phyloP scores from a whole-genome alignment of 2,888 invertebrate genomes.

The Philhelius pedissequus region DNA sequence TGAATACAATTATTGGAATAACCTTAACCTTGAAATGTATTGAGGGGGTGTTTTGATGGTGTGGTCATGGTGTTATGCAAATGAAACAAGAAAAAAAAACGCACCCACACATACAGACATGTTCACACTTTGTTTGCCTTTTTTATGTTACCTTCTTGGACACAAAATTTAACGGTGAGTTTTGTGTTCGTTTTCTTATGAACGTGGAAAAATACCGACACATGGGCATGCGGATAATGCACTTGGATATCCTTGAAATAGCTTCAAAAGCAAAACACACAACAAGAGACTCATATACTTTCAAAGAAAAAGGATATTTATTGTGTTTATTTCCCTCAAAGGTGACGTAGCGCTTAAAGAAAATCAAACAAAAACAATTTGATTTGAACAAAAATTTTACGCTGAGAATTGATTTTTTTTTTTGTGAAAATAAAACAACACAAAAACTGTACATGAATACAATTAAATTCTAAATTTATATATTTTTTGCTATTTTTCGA shows the following conservation, averaged over 20 bases:
- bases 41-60: neutral
- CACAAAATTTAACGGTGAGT: neutral
- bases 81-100: neutral
- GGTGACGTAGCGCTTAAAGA: no score
- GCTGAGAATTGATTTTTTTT: conserved; percentile 18
- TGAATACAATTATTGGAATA: conserved; percentile 52
- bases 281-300: neutral
- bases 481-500: conserved; percentile 5
- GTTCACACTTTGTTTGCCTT: neutral
- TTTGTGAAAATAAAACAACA: conserved; percentile 40
- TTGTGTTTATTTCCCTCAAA: neutral
- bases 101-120: neutral
- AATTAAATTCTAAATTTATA: conserved; percentile 44
- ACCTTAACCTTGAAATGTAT: conserved; percentile 61
- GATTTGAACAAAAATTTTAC: no score
- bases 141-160: neutral
- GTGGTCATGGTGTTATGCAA: conserved; percentile 60
- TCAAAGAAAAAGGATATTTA: neutral
- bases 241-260: conserved; percentile 52
- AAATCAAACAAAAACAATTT: no score
- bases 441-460: neutral
- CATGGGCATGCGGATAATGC: conserved; percentile 35
- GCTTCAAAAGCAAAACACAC: neutral
- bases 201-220: neutral
- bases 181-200: neutral